Percentiles rank a stretch among this genome's conserved stretches.
These are phyloP conservation scores for Petrolisthes manimaculis DNA, from an alignment of 2,888 invertebrate genomes.

Conservation along the genomic window DNA sequence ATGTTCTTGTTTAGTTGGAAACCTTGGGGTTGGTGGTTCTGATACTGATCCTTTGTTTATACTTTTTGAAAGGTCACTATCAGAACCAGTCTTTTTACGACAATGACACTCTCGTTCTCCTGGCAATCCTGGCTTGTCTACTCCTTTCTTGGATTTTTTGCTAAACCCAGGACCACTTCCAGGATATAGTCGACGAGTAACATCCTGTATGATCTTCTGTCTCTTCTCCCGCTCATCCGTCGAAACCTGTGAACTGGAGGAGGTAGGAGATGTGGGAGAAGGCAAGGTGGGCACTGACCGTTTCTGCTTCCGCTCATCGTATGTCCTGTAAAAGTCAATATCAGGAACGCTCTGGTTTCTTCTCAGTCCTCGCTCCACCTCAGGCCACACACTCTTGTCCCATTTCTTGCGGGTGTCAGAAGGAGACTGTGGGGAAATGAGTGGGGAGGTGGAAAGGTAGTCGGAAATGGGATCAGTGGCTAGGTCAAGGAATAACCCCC, in stretches of 20 bases:
- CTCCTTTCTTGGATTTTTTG: background rate
- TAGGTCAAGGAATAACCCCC: conserved; percentile 45
- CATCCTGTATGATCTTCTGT: conserved; percentile 57
- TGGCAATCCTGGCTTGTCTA: conserved; percentile 31
- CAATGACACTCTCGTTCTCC: conserved; percentile 45
- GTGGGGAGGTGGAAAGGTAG: conserved; percentile 38
- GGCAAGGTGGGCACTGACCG: background rate
- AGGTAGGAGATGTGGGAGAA: background rate
- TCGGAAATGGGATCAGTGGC: background rate
- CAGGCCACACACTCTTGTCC: conserved; percentile 64
- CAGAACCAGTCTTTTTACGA: conserved; percentile 33
- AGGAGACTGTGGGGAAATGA: conserved; percentile 51
- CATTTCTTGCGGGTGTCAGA: conserved; percentile 58
- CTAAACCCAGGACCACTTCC: conserved; percentile 48
- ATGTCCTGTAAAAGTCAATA: conserved; percentile 8
- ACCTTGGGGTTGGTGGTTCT: conserved; percentile 18
- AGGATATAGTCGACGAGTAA: conserved; percentile 59
- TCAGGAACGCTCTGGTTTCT: conserved; percentile 63
- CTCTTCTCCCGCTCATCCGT: conserved; percentile 41
- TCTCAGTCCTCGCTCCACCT: conserved; percentile 53
- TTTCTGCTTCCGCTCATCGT: background rate
- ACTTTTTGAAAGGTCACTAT: background rate
- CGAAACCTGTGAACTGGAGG: background rate
- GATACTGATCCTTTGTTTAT: background rate
- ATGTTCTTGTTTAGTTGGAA: background rate